Conservation (phyloP, 2,888 invertebrate genomes). For the Scaptomyza cyrtandrae region DNA sequence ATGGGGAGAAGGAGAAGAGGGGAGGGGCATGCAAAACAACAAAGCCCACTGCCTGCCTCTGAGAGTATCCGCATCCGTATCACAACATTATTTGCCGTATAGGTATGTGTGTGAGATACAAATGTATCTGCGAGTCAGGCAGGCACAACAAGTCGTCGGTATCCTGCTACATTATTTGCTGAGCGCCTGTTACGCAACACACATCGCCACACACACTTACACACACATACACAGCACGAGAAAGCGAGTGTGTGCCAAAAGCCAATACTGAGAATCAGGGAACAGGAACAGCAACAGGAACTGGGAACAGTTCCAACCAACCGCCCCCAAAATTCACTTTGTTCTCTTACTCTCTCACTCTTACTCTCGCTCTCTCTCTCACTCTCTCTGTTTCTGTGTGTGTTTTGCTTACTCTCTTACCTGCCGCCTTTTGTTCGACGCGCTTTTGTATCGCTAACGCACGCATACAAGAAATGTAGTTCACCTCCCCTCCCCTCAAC, state of each 20-base stretch:
- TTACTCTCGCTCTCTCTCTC: background rate
- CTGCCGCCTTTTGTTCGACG: constrained; percentile 49
- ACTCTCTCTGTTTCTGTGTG: background rate
- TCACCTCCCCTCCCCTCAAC: background rate
- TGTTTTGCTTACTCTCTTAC: constrained; percentile 18
- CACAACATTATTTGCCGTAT: constrained; percentile 14
- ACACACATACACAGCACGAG: constrained; percentile 34
- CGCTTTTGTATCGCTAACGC: constrained; percentile 53
- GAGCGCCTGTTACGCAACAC: constrained; percentile 74
- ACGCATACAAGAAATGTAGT: constrained; percentile 42
- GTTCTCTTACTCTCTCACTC: background rate
- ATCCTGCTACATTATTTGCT: constrained; percentile 51
- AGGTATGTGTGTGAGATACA: constrained; percentile 56
- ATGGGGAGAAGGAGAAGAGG: background rate
- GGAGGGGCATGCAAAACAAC: constrained; percentile 30
- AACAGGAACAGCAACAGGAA: constrained; percentile 23
- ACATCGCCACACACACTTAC: constrained; percentile 73
- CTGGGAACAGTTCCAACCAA: constrained; percentile 23
- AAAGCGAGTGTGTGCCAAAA: constrained; percentile 13
- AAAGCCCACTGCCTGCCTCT: constrained; percentile 4
- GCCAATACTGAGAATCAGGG: constrained; percentile 6
- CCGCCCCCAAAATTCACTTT: constrained; percentile 26
- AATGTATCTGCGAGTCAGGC: constrained; percentile 55
- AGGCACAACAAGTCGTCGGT: constrained; percentile 60
- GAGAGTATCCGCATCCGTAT: constrained; percentile 24